Conservation (phyloP, 1,140 invertebrate genomes). For the Trichoplusia ni region DNA sequence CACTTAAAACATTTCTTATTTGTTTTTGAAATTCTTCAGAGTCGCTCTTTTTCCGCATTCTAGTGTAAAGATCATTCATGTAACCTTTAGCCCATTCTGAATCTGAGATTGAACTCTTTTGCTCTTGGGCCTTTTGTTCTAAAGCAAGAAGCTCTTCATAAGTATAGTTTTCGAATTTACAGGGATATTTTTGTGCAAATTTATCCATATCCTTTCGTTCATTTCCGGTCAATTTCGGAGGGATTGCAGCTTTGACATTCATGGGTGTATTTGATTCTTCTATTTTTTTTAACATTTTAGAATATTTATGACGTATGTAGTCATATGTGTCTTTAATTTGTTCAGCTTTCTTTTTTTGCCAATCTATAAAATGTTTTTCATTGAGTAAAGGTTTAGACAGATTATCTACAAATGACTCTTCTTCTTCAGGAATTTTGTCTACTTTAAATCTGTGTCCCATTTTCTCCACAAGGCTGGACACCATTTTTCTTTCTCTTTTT, state of each 20-base stretch:
- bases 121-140: slow-evolving; percentile 56
- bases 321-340: slow-evolving; percentile 69
- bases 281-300: slow-evolving; percentile 57
- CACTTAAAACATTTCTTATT: slow-evolving; percentile 63
- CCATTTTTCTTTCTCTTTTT: slow-evolving; percentile 75
- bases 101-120: slow-evolving; percentile 54
- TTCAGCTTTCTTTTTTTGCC: slow-evolving; percentile 80
- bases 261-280: slow-evolving; percentile 51
- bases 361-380: slow-evolving; percentile 78
- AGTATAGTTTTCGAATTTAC: slow-evolving; percentile 65
- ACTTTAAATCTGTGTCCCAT: slow-evolving; percentile 67
- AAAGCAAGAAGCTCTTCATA: slow-evolving; percentile 66
- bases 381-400: slow-evolving; percentile 73
- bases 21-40: slow-evolving; percentile 73
- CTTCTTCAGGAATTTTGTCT: slow-evolving; percentile 51
- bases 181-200: slow-evolving; percentile 63
- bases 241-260: slow-evolving; percentile 22
- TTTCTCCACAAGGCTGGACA: slow-evolving; percentile 66
- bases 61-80: slow-evolving; percentile 62
- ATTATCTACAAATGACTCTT: slow-evolving; percentile 59
- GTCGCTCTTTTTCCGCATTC: slow-evolving; percentile 60
- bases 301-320: slow-evolving; percentile 65
- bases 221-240: slow-evolving; percentile 43
- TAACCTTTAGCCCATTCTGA: slow-evolving; percentile 67
- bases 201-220: slow-evolving; percentile 68